Conservation (phyloP, 1,140 invertebrate genomes). For the Anagrus nilaparvatae region DNA sequence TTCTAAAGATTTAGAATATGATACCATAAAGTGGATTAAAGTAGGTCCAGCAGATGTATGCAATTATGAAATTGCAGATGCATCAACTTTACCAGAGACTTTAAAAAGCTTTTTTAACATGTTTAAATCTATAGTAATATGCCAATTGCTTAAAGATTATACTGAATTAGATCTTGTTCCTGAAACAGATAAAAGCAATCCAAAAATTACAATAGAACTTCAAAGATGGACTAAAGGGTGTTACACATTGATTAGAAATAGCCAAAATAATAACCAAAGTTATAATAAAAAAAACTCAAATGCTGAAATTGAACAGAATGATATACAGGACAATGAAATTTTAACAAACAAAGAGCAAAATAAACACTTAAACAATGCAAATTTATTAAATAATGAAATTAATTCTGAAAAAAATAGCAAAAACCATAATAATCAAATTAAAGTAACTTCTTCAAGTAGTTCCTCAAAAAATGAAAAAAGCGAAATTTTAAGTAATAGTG, state of each 20-base stretch:
- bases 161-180: slow-evolving; percentile 51
- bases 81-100: slow-evolving; percentile 33
- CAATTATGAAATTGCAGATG: slow-evolving; percentile 48
- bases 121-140: slow-evolving; percentile 45
- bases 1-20: slow-evolving; percentile 34
- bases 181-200: slow-evolving; percentile 18
- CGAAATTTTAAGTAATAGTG: too few relatives aligned
- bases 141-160: slow-evolving; percentile 49
- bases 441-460: too few relatives aligned
- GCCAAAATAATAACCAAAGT: slow-evolving; percentile 11
- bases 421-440: too few relatives aligned
- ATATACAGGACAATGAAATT: slow-evolving; percentile 20
- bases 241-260: slow-evolving; percentile 46
- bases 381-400: too few relatives aligned
- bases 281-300: slow-evolving; percentile 19
- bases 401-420: too few relatives aligned
- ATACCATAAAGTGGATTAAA: slow-evolving; percentile 46
- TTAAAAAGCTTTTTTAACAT: slow-evolving; percentile 40
- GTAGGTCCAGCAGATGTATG: slow-evolving; percentile 52
- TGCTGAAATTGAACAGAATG: slow-evolving; percentile 12
- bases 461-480: too few relatives aligned
- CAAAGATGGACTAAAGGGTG: slow-evolving; percentile 56
- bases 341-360: background rate
- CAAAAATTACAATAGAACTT: slow-evolving; percentile 48
- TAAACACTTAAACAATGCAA: background rate